These are phyloP conservation scores for Pteronura brasiliensis DNA, from an alignment of 2,113 vertebrate genomes.

Conservation along the genomic window DNA sequence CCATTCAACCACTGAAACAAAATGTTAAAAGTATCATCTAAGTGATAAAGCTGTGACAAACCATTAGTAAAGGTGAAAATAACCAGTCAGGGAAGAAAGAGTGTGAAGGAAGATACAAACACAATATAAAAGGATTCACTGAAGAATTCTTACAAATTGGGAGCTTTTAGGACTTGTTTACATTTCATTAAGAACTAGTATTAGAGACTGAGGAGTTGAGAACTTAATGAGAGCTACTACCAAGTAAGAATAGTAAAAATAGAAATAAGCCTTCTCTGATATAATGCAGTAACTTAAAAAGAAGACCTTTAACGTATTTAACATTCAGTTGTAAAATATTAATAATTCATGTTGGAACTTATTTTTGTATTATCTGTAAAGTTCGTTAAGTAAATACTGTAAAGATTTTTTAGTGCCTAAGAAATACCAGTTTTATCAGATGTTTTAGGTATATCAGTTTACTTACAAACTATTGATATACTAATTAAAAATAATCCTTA, in stretches of 20 bases:
- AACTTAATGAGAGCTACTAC: not conserved
- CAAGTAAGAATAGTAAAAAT: not conserved
- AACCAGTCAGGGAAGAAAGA: constrained; percentile 26
- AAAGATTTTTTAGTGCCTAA: constrained; percentile 26
- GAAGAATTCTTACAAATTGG: constrained; percentile 34
- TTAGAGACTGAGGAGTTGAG: not conserved
- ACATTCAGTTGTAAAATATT: not conserved
- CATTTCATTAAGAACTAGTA: constrained; percentile 25
- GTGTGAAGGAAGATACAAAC: constrained; percentile 4
- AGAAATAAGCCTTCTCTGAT: constrained; percentile 5
- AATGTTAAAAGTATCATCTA: constrained; percentile 50
- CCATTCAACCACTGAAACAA: constrained; percentile 57
- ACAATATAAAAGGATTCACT: constrained; percentile 33
- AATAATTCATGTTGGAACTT: constrained; percentile 29
- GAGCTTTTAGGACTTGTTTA: constrained; percentile 11
- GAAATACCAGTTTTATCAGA: constrained; percentile 31
- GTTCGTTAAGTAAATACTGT: constrained; percentile 11
- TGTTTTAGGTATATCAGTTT: constrained; percentile 17
- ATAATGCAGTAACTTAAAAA: not conserved
- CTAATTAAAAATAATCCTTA: constrained; percentile 26
- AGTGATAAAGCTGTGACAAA: constrained; percentile 29
- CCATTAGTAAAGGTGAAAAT: not conserved
- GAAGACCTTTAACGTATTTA: not conserved
- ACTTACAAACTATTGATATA: not conserved
- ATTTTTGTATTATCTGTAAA: constrained; percentile 34